Percentiles rank a stretch among this genome's conserved stretches.
phyloP scores from a whole-genome alignment of 2,113 vertebrate genomes.

The Lethenteron reissneri region DNA sequence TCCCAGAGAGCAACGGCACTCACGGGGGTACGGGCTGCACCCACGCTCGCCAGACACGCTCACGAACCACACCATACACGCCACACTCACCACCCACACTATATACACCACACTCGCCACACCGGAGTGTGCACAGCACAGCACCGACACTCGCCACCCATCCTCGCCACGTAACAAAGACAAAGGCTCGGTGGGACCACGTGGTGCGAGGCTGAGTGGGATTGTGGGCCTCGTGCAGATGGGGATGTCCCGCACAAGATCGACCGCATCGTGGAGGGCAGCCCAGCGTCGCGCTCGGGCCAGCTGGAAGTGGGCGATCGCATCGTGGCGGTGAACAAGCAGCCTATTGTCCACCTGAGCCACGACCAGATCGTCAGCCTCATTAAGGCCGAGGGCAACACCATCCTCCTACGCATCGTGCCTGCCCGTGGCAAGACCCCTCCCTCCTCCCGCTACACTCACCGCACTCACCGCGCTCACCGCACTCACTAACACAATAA shows the following conservation, averaged over 20 bases:
- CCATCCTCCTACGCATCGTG: constrained; percentile 89
- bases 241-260: constrained; percentile 91
- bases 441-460: too few species aligned
- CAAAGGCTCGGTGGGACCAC: too few species aligned
- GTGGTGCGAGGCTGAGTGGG: too few species aligned
- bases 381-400: constrained; percentile 97
- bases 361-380: constrained; percentile 96
- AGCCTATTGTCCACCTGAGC: constrained; percentile 89
- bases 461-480: too few species aligned
- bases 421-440: constrained; percentile 73
- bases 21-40: neutral
- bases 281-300: constrained; percentile 77
- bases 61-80: too few species aligned
- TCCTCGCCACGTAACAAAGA: too few species aligned
- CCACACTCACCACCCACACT: too few species aligned
- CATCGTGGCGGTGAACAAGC: constrained; percentile 85
- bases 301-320: constrained; percentile 91
- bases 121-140: too few species aligned
- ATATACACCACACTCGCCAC: too few species aligned
- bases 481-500: neutral
- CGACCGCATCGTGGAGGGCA: constrained; percentile 89
- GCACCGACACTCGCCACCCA: too few species aligned
- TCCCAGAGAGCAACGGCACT: constrained; percentile 77
- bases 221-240: neutral
- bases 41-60: too few species aligned